Base-by-base conservation (phyloP, 37 sponge, comb jelly and placozoan species). In the Bolinopsis microptera region DNA sequence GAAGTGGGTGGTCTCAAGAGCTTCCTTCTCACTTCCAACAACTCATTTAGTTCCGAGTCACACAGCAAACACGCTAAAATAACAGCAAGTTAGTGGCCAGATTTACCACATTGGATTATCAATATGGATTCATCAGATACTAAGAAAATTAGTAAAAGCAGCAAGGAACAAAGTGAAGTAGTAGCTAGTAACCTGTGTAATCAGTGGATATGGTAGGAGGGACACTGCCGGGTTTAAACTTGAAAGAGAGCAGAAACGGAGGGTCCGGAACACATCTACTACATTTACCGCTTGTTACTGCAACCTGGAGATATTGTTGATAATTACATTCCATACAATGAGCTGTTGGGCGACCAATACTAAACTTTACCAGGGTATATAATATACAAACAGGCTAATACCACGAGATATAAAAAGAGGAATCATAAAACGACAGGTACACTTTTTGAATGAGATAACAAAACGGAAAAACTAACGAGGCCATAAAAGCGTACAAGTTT, bases 1-100 rank as follows among this genome's bases (percentile, higher is more conserved):
- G 36, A 13, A 22, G 82, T 3, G 30, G 82, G 82, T 1, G 38
- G 82, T 36, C 16, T 36, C 37, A 36, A 8, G 37, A 80, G 30
- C 37, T 70, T 70, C 74, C 74, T 8, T 28, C 36, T 30, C 36
- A 80, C 82, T 80, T 80, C 82, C 9, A 80, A 80, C 37, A 80
- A 35, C 37, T 80, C 82, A 8, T 3, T 21, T 37, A 80, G 37
- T 18, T 80, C 82, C 5, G 38, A 36, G 37, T 80, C 82, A 33
- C 82, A 80, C 38, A 80, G 16, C 38, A 80, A 31, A 80, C 82
- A 80, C 2, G 31, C 82, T 80, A 37, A 70, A 48, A 48, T 48
- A 48, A 48, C 13, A n/a, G n/a, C n/a, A n/a, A n/a, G n/a, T n/a
- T n/a, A n/a, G n/a, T n/a, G n/a, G n/a, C n/a, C n/a, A n/a, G n/a